A percentile compares a stretch with the other conserved stretches of the same genome.
Evolutionary conservation across 2,888 invertebrate species (phyloP).

Genomic region (Eupithecia pulchellata): DNA sequence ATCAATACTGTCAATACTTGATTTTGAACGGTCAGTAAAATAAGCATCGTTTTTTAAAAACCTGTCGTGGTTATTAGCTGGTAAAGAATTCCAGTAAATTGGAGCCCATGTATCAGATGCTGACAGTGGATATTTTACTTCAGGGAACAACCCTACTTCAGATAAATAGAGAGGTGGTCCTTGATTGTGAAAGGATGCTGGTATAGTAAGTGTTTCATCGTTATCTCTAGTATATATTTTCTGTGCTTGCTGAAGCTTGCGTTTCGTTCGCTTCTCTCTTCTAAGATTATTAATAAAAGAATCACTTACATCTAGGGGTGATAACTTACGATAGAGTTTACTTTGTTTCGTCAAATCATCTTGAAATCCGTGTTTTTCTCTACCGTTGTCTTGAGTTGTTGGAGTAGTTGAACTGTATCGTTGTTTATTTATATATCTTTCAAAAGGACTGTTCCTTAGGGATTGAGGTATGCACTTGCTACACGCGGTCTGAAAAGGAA

Average conservation of each 20-base stretch:
- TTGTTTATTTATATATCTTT: slow-evolving; percentile 23
- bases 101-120: slow-evolving; percentile 65
- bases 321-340: slow-evolving; percentile 3
- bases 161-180: slow-evolving; percentile 44
- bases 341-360: slow-evolving; percentile 33
- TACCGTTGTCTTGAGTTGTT: slow-evolving; percentile 12
- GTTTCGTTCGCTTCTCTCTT: slow-evolving; percentile 50
- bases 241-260: slow-evolving; percentile 42
- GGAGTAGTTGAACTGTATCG: slow-evolving; percentile 5
- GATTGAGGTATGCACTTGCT: slow-evolving; percentile 52
- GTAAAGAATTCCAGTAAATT: slow-evolving; percentile 59
- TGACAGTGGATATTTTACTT: slow-evolving; percentile 69
- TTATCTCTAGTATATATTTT: slow-evolving; percentile 24
- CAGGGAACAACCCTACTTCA: slow-evolving; percentile 60
- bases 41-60: slow-evolving; percentile 27
- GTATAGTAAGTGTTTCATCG: neutral
- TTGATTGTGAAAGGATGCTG: slow-evolving; percentile 16
- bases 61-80: slow-evolving; percentile 37
- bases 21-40: slow-evolving; percentile 22
- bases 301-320: slow-evolving; percentile 29
- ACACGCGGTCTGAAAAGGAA: slow-evolving; percentile 55
- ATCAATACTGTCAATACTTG: slow-evolving; percentile 22
- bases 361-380: slow-evolving; percentile 38
- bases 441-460: slow-evolving; percentile 39
- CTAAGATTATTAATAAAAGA: slow-evolving; percentile 44